Evolutionary conservation across 2,888 invertebrate species (phyloP), one percentile per base, ranked within the genome.

Genomic region (Onchidella celtica): DNA sequence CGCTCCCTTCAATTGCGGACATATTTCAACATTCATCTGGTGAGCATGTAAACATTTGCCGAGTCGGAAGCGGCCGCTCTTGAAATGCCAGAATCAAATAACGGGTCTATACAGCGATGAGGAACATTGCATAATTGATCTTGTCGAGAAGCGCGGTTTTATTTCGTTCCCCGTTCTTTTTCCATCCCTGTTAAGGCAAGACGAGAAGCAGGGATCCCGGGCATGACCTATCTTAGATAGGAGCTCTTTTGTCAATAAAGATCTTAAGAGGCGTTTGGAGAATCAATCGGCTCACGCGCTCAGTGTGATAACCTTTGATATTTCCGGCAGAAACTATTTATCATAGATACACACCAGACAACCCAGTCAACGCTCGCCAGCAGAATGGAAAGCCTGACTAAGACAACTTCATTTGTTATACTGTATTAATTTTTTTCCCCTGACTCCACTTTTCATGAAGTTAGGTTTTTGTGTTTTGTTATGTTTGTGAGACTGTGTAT

Each of bases 51-150:
- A 73, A 73, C 73, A 73, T 73, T 73, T 73, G 73, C 57, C 61
- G 55, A 34, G 73, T 11, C 36, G 38, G 73, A 27, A 73, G 24
- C 6, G 47, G 34, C 73, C 34, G 36, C 73, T 17, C 73, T 61
- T 36, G 73, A 73, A 73, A 73, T 73, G 73, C 59, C 59, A 38
- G 61, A 73, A 73, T 61, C 57, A 34, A 73, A 73, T 59, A 61
- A 61, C 38, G 36, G 34, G 59, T 59, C 73, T 38, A 32, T 34
- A 66, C 76, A 34, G 6, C 11, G 24, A 2, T 38, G 34, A 61
- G 59, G 69, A 68, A 69, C 78, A 69, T 69, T 78, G 78, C 57
- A 78, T 78, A 78, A 78, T 69, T 78, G 69, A 69, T 69, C 69
- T 34, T 78, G 78, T 36, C 69, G 59, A 69, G 59, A 21, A 36